Percentiles rank a stretch among this genome's conserved stretches.
phyloP scores from a whole-genome alignment of 37 sponge, comb jelly and placozoan species.

The Halichondria panicea region DNA sequence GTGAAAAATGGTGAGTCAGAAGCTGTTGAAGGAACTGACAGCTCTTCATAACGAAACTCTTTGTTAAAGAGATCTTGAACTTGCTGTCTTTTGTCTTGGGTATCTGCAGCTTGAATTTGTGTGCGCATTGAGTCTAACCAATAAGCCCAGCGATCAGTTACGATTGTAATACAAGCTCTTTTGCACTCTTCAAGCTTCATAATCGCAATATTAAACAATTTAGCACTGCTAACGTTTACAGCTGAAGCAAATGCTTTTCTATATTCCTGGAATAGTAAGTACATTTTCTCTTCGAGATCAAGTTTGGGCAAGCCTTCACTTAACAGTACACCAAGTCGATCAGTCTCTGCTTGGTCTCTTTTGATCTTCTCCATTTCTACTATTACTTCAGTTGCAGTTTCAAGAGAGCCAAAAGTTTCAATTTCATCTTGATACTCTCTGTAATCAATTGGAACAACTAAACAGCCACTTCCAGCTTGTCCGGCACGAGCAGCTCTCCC shows the following conservation, averaged over 20 bases:
- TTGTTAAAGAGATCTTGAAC: background rate
- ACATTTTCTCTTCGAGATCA: background rate
- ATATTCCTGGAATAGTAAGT: background rate
- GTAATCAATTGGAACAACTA: background rate
- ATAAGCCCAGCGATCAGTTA: conserved; percentile 1
- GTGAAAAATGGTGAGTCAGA: background rate
- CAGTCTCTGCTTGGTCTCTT: conserved; percentile 7
- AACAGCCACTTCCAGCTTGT: conserved; percentile 12
- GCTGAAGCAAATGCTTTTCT: background rate
- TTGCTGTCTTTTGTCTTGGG: background rate
- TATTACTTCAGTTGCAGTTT: background rate
- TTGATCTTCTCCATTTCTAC: conserved; percentile 6
- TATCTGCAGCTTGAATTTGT: conserved; percentile 2
- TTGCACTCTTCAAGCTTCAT: too few relatives aligned
- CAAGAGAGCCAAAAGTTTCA: background rate
- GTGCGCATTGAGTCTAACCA: background rate
- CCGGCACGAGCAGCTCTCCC: conserved; percentile 16
- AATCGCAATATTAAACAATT: too few relatives aligned
- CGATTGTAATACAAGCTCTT: background rate
- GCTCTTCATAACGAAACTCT: background rate
- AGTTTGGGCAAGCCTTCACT: background rate
- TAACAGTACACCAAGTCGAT: background rate
- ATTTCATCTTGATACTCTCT: background rate
- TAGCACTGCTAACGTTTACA: too few relatives aligned
- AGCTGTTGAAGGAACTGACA: background rate